Percentiles rank a stretch among this genome's conserved stretches.
Evolutionary conservation across 37 sponge, comb jelly and placozoan species (phyloP).

Genomic region (Oscarella lobularis): DNA sequence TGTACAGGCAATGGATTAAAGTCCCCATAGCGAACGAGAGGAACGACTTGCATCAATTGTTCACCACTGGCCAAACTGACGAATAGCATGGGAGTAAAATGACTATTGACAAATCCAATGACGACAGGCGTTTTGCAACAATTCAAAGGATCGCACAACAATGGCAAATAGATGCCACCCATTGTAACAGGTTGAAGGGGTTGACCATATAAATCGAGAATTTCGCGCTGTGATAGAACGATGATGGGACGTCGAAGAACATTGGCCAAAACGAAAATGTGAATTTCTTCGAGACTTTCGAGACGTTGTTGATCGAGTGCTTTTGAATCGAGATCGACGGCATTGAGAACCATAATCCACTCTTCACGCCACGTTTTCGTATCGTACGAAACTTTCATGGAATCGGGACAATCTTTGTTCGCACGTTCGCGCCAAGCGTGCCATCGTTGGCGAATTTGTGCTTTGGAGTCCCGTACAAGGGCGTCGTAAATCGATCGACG

Average conservation of each 20-base stretch:
- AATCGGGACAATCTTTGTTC: neutral
- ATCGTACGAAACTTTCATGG: neutral
- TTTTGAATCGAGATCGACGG: neutral
- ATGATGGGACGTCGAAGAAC: neutral
- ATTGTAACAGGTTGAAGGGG: neutral
- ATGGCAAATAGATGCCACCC: slow-evolving; percentile 1
- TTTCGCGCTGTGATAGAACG: neutral
- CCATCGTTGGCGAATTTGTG: neutral
- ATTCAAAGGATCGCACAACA: neutral
- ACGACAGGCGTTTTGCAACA: neutral
- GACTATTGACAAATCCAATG: neutral
- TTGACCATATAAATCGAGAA: neutral
- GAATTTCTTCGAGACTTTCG: slow-evolving; percentile 1
- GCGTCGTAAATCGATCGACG: neutral
- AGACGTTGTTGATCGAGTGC: neutral
- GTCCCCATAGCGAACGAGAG: neutral
- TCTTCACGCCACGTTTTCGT: neutral
- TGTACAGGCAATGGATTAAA: neutral
- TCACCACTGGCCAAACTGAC: neutral
- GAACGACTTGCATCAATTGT: neutral
- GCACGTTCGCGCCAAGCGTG: neutral
- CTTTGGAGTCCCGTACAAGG: neutral
- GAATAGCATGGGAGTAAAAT: neutral
- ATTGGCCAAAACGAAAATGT: neutral
- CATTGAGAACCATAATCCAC: neutral